A percentile compares a stretch with the other conserved stretches of the same genome.
Evolutionary conservation across 2,797 vertebrate species (phyloP).

Genomic region (Diglossa cyanea): DNA sequence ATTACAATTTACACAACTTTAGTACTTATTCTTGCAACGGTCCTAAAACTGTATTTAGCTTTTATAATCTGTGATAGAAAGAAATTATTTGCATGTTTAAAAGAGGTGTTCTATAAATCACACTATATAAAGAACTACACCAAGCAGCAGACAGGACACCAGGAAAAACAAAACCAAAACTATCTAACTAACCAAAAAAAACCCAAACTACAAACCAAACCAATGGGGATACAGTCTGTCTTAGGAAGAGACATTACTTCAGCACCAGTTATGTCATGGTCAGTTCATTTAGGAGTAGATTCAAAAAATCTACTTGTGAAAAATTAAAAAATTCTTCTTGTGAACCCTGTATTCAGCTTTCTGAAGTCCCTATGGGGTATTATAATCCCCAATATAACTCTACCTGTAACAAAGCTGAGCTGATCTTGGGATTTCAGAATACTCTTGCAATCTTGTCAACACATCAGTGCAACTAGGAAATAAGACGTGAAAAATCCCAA

Average conservation of each 20-base stretch:
- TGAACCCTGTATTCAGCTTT: neutral
- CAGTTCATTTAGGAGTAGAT: neutral
- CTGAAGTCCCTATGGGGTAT: neutral
- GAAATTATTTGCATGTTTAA: conserved; percentile 13
- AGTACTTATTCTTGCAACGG: neutral
- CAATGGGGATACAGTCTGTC: neutral
- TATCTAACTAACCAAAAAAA: neutral
- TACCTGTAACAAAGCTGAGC: neutral
- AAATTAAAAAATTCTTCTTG: neutral
- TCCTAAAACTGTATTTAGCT: neutral
- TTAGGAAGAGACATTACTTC: neutral
- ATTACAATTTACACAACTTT: neutral
- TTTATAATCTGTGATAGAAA: conserved; percentile 8
- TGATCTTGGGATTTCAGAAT: neutral
- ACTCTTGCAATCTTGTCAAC: neutral
- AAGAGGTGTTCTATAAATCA: conserved; percentile 2
- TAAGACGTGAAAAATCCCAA: neutral
- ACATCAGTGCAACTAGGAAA: neutral
- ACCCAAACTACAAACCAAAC: neutral
- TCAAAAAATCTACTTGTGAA: too few species aligned
- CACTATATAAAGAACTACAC: neutral
- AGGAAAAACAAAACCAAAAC: neutral
- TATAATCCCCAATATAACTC: neutral
- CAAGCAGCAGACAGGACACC: neutral
- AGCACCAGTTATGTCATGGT: neutral